Percentiles rank a stretch among this genome's conserved stretches.
These are phyloP conservation scores for Ochropacha duplaris DNA, from an alignment of 2,888 invertebrate species.

Conservation along the genomic window DNA sequence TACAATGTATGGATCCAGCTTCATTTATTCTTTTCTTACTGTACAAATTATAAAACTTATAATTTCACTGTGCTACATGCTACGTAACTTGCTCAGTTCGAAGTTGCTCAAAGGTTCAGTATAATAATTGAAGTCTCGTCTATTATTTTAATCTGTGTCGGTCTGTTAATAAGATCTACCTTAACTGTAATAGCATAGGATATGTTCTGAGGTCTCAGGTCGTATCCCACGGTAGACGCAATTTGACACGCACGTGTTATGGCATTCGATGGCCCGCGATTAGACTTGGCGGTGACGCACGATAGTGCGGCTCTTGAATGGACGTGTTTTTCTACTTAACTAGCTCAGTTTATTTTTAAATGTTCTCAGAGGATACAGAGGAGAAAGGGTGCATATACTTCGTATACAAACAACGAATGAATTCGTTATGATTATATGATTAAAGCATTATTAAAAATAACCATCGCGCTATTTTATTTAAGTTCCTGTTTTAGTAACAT, in stretches of 20 bases:
- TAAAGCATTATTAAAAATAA: conserved; percentile 11
- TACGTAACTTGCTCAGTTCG: background rate
- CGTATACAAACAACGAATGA: no score
- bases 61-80: background rate
- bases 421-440: no score
- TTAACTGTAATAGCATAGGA: conserved; percentile 26
- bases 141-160: background rate
- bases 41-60: background rate
- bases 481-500: conserved; percentile 41
- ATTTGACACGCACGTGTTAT: conserved; percentile 79
- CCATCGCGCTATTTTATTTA: conserved; percentile 39
- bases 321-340: conserved; percentile 76
- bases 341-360: conserved; percentile 39
- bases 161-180: conserved; percentile 4
- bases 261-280: conserved; percentile 75
- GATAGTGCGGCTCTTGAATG: conserved; percentile 57
- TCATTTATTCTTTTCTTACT: background rate
- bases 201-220: conserved; percentile 36
- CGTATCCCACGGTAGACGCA: conserved; percentile 76
- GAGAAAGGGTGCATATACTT: no score
- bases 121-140: background rate
- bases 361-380: background rate
- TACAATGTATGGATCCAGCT: conserved; percentile 7
- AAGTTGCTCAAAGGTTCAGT: background rate
- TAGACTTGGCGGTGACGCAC: conserved; percentile 64